Evolutionary conservation across 35 echinoderm and acorn worm genomes (phyloP).

Genomic region (Acanthaster planci): DNA sequence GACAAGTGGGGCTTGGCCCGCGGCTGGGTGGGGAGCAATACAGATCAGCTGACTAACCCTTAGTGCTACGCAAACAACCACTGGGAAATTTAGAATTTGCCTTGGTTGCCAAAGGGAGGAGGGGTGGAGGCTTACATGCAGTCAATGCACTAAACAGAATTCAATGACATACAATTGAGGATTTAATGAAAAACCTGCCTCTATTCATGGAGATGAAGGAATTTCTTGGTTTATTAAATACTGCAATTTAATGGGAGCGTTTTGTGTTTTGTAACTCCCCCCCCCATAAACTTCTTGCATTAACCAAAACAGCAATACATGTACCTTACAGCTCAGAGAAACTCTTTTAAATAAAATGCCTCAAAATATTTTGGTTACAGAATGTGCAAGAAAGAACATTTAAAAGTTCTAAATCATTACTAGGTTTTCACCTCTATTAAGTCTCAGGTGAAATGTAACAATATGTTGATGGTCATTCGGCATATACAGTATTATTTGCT

Average conservation of each 20-base stretch:
- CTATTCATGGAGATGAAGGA: background rate
- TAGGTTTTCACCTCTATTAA: too few relatives aligned
- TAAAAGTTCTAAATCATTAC: too few relatives aligned
- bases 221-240: background rate
- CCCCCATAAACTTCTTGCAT: too few relatives aligned
- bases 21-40: background rate
- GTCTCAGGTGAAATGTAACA: too few relatives aligned
- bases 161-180: constrained; percentile 5
- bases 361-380: too few relatives aligned
- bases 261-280: too few relatives aligned
- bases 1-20: background rate
- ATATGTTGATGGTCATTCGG: too few relatives aligned
- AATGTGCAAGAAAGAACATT: too few relatives aligned
- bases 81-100: background rate
- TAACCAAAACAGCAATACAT: too few relatives aligned
- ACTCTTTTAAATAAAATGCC: too few relatives aligned
- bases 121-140: background rate
- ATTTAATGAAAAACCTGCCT: constrained; percentile 29
- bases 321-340: too few relatives aligned
- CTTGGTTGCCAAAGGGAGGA: background rate
- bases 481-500: too few relatives aligned
- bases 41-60: constrained; percentile 30
- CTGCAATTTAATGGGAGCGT: background rate
- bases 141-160: constrained; percentile 26
- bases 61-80: constrained; percentile 5